These are phyloP conservation scores for Sisyra terminalis DNA, from an alignment of 2,888 invertebrate species.

Conservation along the genomic window DNA sequence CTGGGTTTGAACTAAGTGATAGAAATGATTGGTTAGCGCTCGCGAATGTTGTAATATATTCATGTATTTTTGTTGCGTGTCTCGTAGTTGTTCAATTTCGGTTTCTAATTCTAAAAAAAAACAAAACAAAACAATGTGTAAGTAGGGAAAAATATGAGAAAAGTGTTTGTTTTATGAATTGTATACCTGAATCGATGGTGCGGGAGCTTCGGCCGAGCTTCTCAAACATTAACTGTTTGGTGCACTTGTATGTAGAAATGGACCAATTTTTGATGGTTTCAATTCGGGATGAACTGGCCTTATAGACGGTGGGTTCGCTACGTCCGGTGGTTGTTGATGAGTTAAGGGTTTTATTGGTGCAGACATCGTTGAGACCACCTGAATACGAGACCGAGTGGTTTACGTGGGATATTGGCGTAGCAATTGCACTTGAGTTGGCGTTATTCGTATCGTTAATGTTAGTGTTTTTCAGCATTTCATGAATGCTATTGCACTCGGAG, in stretches of 20 bases:
- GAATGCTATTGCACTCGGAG: conserved; percentile 50
- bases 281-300: conserved; percentile 64
- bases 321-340: conserved; percentile 33
- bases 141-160: background rate
- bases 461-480: conserved; percentile 74
- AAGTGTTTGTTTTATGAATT: too few relatives aligned
- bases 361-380: conserved; percentile 42
- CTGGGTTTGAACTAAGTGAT: conserved; percentile 70
- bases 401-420: conserved; percentile 42
- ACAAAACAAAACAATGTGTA: conserved; percentile 5
- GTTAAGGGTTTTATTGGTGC: conserved; percentile 24
- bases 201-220: conserved; percentile 87
- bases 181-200: conserved; percentile 72
- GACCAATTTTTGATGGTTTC: conserved; percentile 94
- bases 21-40: conserved; percentile 76
- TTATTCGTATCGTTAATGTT: conserved; percentile 42
- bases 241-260: conserved; percentile 95
- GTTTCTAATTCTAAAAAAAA: conserved; percentile 67
- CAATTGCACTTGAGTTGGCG: conserved; percentile 34
- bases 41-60: conserved; percentile 74
- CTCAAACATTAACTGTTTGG: conserved; percentile 90
- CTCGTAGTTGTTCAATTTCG: conserved; percentile 81
- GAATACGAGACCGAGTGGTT: conserved; percentile 52
- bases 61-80: conserved; percentile 85
- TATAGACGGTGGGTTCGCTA: conserved; percentile 41